Evolutionary conservation across 2,888 invertebrate genomes (phyloP), one percentile per base, ranked within the genome.

Genomic region (Bhutanitis thaidina): DNA sequence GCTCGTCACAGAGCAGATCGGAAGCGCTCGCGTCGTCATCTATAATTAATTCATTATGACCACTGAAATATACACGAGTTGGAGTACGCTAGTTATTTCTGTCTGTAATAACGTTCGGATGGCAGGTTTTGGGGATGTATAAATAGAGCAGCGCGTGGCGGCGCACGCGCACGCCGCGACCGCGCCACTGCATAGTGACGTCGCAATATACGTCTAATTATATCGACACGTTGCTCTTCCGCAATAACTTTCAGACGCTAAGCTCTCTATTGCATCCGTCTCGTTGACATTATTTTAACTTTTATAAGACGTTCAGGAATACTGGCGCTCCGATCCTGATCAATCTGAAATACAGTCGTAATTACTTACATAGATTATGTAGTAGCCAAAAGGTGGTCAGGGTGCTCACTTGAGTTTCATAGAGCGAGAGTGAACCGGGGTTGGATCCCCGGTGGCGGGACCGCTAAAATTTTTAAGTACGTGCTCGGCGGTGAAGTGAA

Each of bases 91-190:
- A 30, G 15, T 25, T 39, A 34, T 29, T 46, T 46, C 13, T 29
- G 32, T n/a, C 34, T 25, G 12, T 1, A 35, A 34, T n/a, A 53
- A 57, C 70, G 68, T 67, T 60, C 49, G 57, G 59, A 70, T 66
- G 36, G 36, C 16, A 16, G 71, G 66, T 64, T 57, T 64, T 69
- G 61, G 63, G n/a, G n/a, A 57, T 73, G 74, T 61, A 71, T 73
- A 75, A 77, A 72, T 62, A 54, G 48, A 61, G 50, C 71, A 61
- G 52, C 71, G 75, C 69, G 76, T 71, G 71, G 59, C 72, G 54
- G 52, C 67, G 66, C 68, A 56, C 58, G 69, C 67, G 68, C 60
- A 52, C 56, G 58, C 54, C 55, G 59, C 61, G 54, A 47, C 12
- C 46, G 41, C 56, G 39, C 44, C 49, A 30, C 29, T 38, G 20